Evolutionary conservation across 2,113 vertebrate genomes (phyloP), one percentile per base, ranked within the genome.

Genomic region (Labrus mixtus): DNA sequence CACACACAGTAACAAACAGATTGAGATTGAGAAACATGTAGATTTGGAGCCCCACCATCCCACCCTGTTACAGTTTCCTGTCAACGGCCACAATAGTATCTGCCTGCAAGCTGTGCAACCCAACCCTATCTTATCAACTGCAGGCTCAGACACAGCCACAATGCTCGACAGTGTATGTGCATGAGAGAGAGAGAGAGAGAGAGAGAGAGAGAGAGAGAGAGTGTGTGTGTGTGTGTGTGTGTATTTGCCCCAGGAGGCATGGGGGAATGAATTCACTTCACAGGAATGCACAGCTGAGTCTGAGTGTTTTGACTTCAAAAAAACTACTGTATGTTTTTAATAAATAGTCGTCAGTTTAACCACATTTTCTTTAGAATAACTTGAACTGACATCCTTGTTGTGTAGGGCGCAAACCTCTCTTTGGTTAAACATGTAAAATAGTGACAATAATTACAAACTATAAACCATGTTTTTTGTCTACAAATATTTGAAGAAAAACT

Each of bases 201-300:
- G 12, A 8, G 58, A 13, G 39, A 41, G 43, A 45, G 43, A 45
- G 43, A 45, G 43, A 45, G 60, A 39, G 68, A 62, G 16, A 37
- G 61, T 33, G 29, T 33, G 60, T 46, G 68, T 58, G 12, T 33
- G 61, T 65, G 74, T 51, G 62, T 36, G 3, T 3, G 60, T 78
- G 58, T 66, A 63, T 68, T 46, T 69, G 78, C 65, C 83, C 88
- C 87, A 90, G 75, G 73, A 92, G 88, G 76, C 68, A 81, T 68
- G 53, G 10, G 63, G 69, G 68, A 75, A 85, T 93, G 89, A 93
- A 91, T 92, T 93, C 93, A 92, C 87, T 85, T 85, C 76, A 76
- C 64, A 93, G 89, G 91, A 94, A 95, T 93, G 90, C 87, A 89
- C 92, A 93, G 94, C 89, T 93, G 89, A 92, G 84, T 84, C 73